Base-by-base conservation (phyloP, 37 sponge, comb jelly and placozoan species). In the Halichondria panicea region DNA sequence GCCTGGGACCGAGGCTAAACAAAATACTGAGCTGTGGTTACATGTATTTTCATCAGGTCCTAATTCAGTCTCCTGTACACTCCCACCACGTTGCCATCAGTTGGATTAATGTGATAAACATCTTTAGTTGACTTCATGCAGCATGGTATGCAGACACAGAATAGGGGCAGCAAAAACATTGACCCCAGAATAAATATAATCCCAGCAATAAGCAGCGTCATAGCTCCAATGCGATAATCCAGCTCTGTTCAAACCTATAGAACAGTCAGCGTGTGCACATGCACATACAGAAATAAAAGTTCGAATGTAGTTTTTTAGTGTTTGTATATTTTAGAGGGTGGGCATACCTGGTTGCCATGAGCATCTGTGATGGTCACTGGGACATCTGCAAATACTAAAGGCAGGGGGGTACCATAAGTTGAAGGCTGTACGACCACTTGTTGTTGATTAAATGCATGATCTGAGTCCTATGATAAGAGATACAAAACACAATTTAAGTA, bases 41-140 rank as follows among this genome's bases (percentile, higher is more conserved):
- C n/a, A n/a, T n/a, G n/a, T n/a, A n/a, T n/a, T n/a, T n/a, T n/a
- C n/a, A n/a, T n/a, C n/a, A n/a, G n/a, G n/a, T n/a, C n/a, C n/a
- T n/a, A n/a, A n/a, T n/a, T n/a, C 43, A 55, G 39, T 25, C 74
- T 55, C 48, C 63, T 75, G 76, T 62, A 75, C 34, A 75, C 53
- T n/a, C 76, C 76, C 28, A 75, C 76, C 63, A 75, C 63, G 11
- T 27, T 63, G 4, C 63, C 63, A 32, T 75, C 76, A 75, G 63
- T 75, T 33, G 76, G 76, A 18, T 44, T 57, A 36, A 63, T 28
- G 63, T 75, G 76, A 63, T 44, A 22, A 13, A 75, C 76, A 45
- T 75, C 76, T 24, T 75, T 75, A 19, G 76, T 44, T 3, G 25
- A 28, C 19, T 75, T 43, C 8, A 75, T 63, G 76, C 76, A 74